A percentile compares a stretch with the other conserved stretches of the same genome.
phyloP scores from a whole-genome alignment of 2,888 invertebrate genomes.

The Amphipoea oculea region DNA sequence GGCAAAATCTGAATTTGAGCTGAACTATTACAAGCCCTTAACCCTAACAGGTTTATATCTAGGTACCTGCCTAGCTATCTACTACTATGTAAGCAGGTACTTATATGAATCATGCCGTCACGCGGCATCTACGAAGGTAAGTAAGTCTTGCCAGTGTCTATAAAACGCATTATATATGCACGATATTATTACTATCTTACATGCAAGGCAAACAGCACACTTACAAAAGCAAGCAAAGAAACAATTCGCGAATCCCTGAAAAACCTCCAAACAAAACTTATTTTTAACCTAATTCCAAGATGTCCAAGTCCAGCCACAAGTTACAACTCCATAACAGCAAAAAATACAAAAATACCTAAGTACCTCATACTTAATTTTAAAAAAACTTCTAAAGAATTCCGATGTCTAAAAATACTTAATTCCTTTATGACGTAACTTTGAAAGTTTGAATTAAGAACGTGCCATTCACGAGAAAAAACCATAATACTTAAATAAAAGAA shows the following conservation, averaged over 20 bases:
- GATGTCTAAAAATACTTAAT: slow-evolving; percentile 10
- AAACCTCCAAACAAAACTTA: not conserved
- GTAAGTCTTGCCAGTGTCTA: not conserved
- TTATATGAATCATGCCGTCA: slow-evolving; percentile 13
- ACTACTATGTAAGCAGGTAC: not conserved
- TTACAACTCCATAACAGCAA: not conserved
- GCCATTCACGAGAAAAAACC: slow-evolving; percentile 33
- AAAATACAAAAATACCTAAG: not conserved
- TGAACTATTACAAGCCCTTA: no score
- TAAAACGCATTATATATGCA: slow-evolving; percentile 14
- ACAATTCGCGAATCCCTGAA: slow-evolving; percentile 10
- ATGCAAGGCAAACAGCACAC: not conserved
- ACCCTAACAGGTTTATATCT: not conserved
- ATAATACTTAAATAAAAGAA: slow-evolving; percentile 5
- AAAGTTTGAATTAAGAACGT: slow-evolving; percentile 14
- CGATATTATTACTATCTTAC: not conserved
- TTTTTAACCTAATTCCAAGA: not conserved
- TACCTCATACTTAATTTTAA: not conserved
- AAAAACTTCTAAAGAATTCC: slow-evolving; percentile 3
- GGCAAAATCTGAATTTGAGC: no score
- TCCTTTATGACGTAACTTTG: slow-evolving; percentile 40
- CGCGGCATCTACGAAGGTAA: not conserved
- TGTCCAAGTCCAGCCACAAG: not conserved
- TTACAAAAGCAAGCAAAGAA: slow-evolving; percentile 2
- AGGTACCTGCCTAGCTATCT: not conserved